Evolutionary conservation across 2,113 vertebrate genomes (phyloP).

Genomic region (Melanocharis versteri): DNA sequence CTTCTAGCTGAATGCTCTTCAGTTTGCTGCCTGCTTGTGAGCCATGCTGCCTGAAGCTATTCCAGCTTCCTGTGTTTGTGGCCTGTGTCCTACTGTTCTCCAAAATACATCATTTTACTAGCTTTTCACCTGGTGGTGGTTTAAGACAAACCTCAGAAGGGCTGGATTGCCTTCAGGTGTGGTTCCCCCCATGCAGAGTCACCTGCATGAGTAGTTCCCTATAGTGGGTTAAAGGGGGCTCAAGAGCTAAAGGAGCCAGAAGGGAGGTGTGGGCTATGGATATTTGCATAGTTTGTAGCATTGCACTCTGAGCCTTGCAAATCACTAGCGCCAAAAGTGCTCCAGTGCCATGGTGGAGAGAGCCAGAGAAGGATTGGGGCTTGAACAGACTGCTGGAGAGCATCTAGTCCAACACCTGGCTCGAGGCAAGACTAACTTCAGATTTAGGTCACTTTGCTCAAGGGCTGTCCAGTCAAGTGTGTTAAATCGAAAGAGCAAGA

Average conservation of each 20-base stretch:
- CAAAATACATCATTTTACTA: background rate
- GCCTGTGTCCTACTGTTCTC: fast-evolving
- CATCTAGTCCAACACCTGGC: background rate
- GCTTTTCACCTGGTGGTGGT: background rate
- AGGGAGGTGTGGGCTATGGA: background rate
- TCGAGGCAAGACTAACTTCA: background rate
- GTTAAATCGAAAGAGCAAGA: background rate
- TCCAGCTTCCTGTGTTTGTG: background rate
- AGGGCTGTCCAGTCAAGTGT: background rate
- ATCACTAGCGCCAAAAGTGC: background rate
- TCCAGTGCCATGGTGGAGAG: fast-evolving
- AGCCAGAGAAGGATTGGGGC: background rate
- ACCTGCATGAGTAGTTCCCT: fast-evolving
- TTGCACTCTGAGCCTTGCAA: background rate
- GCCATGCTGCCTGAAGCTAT: background rate
- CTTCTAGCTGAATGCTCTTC: background rate
- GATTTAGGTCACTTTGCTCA: slow-evolving; percentile 17
- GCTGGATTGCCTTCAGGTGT: background rate
- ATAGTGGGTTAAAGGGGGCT: background rate
- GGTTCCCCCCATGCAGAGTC: background rate
- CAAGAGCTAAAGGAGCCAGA: background rate
- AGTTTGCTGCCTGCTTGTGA: background rate
- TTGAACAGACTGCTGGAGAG: background rate
- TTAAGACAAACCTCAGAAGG: background rate
- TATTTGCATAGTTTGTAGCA: background rate